Conservation (phyloP, 2,113 vertebrate species). For the Zeus faber region DNA sequence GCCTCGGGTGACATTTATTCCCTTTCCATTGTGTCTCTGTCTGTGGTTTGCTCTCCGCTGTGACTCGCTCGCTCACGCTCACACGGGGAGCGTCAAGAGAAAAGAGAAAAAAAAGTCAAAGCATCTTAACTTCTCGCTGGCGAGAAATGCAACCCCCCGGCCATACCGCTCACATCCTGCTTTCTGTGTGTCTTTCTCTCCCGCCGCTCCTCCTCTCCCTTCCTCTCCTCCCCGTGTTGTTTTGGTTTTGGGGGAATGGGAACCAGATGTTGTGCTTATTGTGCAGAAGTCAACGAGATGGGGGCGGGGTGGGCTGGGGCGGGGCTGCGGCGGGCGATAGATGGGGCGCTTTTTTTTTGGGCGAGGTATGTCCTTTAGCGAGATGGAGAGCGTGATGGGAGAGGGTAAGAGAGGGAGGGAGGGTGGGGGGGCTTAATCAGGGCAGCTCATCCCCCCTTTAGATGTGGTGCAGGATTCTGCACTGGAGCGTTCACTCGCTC, state of each 20-base stretch:
- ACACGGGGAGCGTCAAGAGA: no score
- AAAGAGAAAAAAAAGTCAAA: no score
- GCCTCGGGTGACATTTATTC: no score
- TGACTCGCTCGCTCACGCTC: no score
- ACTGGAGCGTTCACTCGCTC: constrained; percentile 30
- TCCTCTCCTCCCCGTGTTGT: constrained; percentile 62
- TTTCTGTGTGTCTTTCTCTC: constrained; percentile 28
- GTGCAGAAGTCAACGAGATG: constrained; percentile 57
- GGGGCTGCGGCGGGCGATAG: constrained; percentile 14
- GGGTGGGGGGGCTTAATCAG: constrained; percentile 10
- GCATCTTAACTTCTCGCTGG: no score
- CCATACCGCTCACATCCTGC: constrained; percentile 27
- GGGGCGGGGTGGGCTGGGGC: constrained; percentile 10
- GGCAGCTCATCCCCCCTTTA: constrained; percentile 15
- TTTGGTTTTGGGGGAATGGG: constrained; percentile 74
- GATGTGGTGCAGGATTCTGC: constrained; percentile 33
- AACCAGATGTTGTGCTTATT: constrained; percentile 79
- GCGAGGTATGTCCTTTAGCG: constrained; percentile 1
- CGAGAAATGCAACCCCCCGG: no score
- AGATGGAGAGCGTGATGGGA: constrained; percentile 3
- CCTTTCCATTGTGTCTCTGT: no score
- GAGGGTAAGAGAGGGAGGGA: constrained; percentile 42
- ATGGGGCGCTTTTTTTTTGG: constrained; percentile 19
- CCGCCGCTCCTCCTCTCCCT: constrained; percentile 13
- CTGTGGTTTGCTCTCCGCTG: no score